Conservation (phyloP, 2,797 vertebrate species). For the Nyctibius grandis region DNA sequence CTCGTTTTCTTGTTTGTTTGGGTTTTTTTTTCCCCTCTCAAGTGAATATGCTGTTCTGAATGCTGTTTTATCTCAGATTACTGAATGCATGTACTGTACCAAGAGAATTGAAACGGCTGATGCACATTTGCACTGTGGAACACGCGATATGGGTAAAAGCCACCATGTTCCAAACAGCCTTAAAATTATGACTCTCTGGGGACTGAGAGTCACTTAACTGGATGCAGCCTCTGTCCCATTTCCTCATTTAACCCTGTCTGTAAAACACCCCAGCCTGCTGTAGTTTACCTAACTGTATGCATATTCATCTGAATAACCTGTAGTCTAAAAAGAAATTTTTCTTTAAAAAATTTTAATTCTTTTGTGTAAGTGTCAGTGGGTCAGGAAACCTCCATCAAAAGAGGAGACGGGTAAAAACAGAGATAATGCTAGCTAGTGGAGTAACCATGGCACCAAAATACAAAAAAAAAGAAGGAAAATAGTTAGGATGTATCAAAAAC, state of each 20-base stretch:
- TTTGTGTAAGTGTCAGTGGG: not conserved
- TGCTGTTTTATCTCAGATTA: not conserved
- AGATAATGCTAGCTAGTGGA: not conserved
- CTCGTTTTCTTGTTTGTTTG: not conserved
- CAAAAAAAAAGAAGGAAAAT: not conserved
- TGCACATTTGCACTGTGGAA: slow-evolving; percentile 47
- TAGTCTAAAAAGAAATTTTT: not conserved
- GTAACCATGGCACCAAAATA: not conserved
- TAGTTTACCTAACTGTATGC: not conserved
- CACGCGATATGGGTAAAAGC: not conserved
- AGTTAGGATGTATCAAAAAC: not conserved
- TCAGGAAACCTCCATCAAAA: not conserved
- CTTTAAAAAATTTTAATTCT: not conserved
- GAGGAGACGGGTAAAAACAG: not conserved
- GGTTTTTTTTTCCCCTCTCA: not conserved
- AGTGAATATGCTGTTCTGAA: not conserved
- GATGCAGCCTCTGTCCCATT: slow-evolving; percentile 35
- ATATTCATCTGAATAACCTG: not conserved
- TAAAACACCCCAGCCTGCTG: not conserved
- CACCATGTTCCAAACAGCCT: slow-evolving; percentile 49
- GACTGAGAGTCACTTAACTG: slow-evolving; percentile 47
- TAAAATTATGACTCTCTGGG: slow-evolving; percentile 27
- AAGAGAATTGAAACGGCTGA: slow-evolving; percentile 20
- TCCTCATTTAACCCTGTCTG: not conserved
- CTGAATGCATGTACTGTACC: not conserved